Evolutionary conservation across 2,888 invertebrate genomes (phyloP), one percentile per base, ranked within the genome.

Genomic region (Yponomeuta sedellus): DNA sequence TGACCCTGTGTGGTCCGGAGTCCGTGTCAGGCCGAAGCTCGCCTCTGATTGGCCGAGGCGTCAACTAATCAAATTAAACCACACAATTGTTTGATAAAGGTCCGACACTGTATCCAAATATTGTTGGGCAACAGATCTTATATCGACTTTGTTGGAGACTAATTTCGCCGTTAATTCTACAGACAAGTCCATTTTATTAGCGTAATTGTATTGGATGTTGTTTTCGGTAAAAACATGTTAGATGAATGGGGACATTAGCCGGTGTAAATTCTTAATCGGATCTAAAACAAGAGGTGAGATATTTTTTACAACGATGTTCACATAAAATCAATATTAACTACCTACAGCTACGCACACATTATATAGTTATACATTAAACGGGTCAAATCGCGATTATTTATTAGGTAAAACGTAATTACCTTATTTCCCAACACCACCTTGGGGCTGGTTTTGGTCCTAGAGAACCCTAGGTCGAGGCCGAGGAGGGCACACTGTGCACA

Each of bases 61-160:
- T 77, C 80, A 73, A 77, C 80, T 88, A 85, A 89, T 89, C 80
- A 84, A 88, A 88, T 88, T 87, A 86, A 85, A 82, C 74, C 77
- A 75, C 75, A 74, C 77, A 74, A 81, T 79, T 74, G 79, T 77
- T n/a, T 81, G 78, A 79, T 79, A 80, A 82, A 81, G 75, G 81
- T 77, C 75, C 72, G 74, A 75, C 73, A 74, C 61, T 34, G 71
- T 66, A 78, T 82, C 58, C 58, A 20, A 22, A 58, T 20, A 58
- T 19, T 58, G 58, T 58, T 58, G 19, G 19, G 83, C 75, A 80
- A 72, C 71, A 79, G 67, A 64, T 40, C 16, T 44, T 16, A 20
- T 22, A 61, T 66, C 19, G 58, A 28, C 20, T 40, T 66, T 34
- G 19, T 64, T 16, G 16, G 12, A 39, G 20, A 28, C 16, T 34